These are phyloP conservation scores for Dipodomys ordii DNA, from an alignment of 2,113 vertebrate species.

Conservation along the genomic window DNA sequence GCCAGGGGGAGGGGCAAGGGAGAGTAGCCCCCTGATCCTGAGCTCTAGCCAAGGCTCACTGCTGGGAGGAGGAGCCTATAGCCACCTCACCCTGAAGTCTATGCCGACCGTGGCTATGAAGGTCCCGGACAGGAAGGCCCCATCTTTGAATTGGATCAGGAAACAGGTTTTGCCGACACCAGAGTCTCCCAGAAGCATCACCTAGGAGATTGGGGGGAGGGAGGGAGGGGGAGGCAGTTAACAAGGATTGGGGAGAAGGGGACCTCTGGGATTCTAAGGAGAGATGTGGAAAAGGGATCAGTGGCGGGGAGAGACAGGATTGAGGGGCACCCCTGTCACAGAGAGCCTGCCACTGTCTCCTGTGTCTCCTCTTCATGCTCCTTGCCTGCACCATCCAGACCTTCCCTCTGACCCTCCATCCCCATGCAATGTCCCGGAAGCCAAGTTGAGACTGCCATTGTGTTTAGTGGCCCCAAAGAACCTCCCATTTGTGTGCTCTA, in stretches of 20 bases:
- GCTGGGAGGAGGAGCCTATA: constrained; percentile 42
- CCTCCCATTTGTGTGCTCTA: neutral
- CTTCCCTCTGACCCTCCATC: neutral
- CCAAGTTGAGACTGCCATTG: neutral
- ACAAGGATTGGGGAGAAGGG: neutral
- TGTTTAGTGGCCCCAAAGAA: neutral
- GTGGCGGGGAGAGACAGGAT: neutral
- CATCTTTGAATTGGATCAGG: constrained; percentile 97
- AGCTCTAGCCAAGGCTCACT: neutral
- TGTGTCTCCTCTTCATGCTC: neutral
- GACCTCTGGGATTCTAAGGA: neutral
- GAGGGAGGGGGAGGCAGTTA: constrained; percentile 68
- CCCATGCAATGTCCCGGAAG: neutral
- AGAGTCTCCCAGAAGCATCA: constrained; percentile 99
- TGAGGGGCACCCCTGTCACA: neutral
- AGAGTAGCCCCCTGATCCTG: neutral
- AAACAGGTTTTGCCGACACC: constrained; percentile 99
- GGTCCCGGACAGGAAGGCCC: constrained; percentile 96
- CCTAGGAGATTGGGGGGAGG: constrained; percentile 85
- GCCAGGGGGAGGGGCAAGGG: accelerated
- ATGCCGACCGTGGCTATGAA: constrained; percentile 99
- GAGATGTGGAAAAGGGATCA: neutral
- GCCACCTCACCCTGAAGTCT: constrained; percentile 98
- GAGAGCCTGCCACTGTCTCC: neutral
- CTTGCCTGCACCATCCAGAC: neutral